phyloP scores from a whole-genome alignment of 2,797 vertebrate species.

The Fringilla coelebs region DNA sequence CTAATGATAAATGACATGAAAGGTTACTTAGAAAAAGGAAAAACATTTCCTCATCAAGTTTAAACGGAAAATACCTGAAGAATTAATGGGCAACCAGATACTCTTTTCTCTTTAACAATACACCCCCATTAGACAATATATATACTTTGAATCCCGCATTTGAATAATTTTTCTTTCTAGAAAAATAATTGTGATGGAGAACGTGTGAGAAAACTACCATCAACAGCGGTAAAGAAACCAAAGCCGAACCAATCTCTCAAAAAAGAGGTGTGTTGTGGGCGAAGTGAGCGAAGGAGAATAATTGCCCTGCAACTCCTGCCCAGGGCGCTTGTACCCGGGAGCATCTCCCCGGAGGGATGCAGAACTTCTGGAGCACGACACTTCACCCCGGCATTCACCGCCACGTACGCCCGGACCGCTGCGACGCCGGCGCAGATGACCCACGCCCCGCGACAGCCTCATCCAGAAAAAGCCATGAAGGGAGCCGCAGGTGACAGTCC shows the following conservation, averaged over 20 bases:
- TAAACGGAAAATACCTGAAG: slow-evolving; percentile 18
- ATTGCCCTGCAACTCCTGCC: slow-evolving; percentile 36
- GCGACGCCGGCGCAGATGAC: not conserved
- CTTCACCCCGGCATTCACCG: slow-evolving; percentile 44
- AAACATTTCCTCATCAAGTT: not conserved
- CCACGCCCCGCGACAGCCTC: not conserved
- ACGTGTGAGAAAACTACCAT: not conserved
- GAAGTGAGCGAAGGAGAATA: not conserved
- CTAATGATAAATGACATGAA: not conserved
- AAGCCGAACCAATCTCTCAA: not conserved
- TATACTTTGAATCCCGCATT: not conserved
- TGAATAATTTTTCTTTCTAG: not conserved
- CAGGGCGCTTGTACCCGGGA: not conserved
- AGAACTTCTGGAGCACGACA: slow-evolving; percentile 59
- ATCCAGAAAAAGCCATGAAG: not conserved
- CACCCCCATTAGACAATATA: not conserved
- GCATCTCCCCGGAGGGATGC: slow-evolving; percentile 46
- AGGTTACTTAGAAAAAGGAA: not conserved
- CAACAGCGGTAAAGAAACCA: slow-evolving; percentile 24
- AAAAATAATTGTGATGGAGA: not conserved
- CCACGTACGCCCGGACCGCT: not conserved
- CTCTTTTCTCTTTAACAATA: not conserved
- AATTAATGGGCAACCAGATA: not conserved
- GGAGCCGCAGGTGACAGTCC: slow-evolving; percentile 41
- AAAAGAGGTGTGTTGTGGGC: not conserved